Base-by-base conservation (phyloP, 2,888 invertebrate genomes). In the Pollenia labialis region DNA sequence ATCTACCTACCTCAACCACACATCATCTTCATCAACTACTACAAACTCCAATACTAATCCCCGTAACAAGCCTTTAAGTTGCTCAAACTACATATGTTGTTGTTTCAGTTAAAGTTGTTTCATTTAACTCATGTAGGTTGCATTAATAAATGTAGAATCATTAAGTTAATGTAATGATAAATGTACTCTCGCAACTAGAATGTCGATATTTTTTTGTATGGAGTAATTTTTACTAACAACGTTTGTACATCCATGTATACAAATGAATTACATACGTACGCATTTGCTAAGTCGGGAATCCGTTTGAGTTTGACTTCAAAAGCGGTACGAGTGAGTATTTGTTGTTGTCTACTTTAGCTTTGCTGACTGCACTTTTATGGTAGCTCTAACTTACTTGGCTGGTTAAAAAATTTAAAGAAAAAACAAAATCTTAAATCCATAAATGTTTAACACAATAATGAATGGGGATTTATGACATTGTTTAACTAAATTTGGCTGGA, bases 361-460 rank as follows among this genome's bases (percentile, higher is more conserved):
- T 62, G 50, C n/a, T 79, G 72, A 9, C 18, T 84, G 77, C 83
- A 84, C 72, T 84, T 84, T 84, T 84, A 84, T 84, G 83, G 83
- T 66, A 72, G 64, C 60, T 32, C n/a, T 74, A 72, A 66, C 64
- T 32, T 48, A 54, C 46, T 54, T 60, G 44, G 54, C 18, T 16
- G 16, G 16, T 16, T 14, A 48, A 62, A 16, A 74, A 50, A 50
- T n/a, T 46, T 32, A 10, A 52, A 60, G 4, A 60, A 52, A 68
- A n/a, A 44, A 16, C 77, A 40, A 72, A 48, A 64, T 64, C 6
- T 10, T 48, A 66, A 44, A 74, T 74, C 54, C 74, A 58, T 74
- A 50, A 56, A 42, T 50, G 23, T 56, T 69, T 11, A 42, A 56
- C 64, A 74, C 74, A 66, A 64, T 50, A 74, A 74, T 16, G 16